Evolutionary conservation across 2,888 invertebrate genomes (phyloP).

Genomic region (Eupsilia transversa): DNA sequence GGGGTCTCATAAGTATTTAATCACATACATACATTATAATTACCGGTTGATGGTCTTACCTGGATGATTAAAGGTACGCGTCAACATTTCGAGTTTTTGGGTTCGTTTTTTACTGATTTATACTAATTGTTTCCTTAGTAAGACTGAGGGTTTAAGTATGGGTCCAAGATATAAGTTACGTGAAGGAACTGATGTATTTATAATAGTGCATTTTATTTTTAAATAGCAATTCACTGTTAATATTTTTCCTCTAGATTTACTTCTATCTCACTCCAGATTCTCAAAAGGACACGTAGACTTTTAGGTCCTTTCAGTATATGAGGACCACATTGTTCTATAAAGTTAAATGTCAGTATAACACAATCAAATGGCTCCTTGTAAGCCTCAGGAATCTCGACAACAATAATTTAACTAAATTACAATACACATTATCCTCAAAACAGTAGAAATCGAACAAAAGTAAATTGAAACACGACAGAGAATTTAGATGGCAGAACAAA

Average conservation of each 20-base stretch:
- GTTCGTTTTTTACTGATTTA: conserved; percentile 58
- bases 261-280: background rate
- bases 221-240: background rate
- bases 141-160: conserved; percentile 48
- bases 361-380: background rate
- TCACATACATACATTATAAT: conserved; percentile 72
- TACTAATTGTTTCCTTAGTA: conserved; percentile 61
- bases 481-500: conserved; percentile 71
- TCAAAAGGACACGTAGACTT: background rate
- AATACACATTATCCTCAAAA: conserved; percentile 40
- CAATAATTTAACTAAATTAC: conserved; percentile 47
- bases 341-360: conserved; percentile 20
- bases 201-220: background rate
- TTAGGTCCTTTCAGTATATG: conserved; percentile 4
- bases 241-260: background rate
- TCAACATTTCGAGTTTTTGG: conserved; percentile 57
- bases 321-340: background rate
- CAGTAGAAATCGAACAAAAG: conserved; percentile 67
- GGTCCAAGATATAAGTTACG: conserved; percentile 16
- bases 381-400: background rate
- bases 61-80: conserved; percentile 66
- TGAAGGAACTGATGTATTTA: conserved; percentile 27
- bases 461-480: conserved; percentile 66
- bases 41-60: conserved; percentile 65
- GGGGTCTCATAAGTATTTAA: conserved; percentile 68